Percentiles rank a stretch among this genome's conserved stretches.
Evolutionary conservation across 2,113 vertebrate species (phyloP).

Genomic region (Pseudonaja textilis): DNA sequence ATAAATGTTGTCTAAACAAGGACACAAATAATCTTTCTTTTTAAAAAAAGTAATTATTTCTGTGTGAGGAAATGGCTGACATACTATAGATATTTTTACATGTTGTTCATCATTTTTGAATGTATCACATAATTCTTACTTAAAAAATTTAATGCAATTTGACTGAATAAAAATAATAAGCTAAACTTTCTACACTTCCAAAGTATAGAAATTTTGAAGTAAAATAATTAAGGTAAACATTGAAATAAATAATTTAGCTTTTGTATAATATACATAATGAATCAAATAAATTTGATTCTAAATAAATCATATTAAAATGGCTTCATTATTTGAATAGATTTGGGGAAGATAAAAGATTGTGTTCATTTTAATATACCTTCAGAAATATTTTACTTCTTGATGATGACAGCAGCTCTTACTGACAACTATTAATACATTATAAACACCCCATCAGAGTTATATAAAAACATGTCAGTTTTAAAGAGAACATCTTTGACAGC

Average conservation of each 20-base stretch:
- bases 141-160: conserved; percentile 28
- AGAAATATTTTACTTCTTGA: conserved; percentile 86
- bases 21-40: not conserved
- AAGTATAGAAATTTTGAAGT: conserved; percentile 44
- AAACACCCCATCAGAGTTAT: conserved; percentile 98
- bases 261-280: conserved; percentile 69
- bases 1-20: not conserved
- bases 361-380: conserved; percentile 82
- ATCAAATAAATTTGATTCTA: conserved; percentile 44
- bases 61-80: not conserved
- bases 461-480: conserved; percentile 96
- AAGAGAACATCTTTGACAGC: conserved; percentile 92
- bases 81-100: not conserved
- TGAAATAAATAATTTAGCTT: conserved; percentile 54
- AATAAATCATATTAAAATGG: conserved; percentile 63
- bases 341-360: conserved; percentile 72
- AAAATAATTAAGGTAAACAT: conserved; percentile 56
- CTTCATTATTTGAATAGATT: conserved; percentile 77
- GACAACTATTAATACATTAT: conserved; percentile 98
- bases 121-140: conserved; percentile 46
- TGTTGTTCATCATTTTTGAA: conserved; percentile 12
- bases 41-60: conserved; percentile 1
- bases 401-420: conserved; percentile 89
- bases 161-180: conserved; percentile 28
- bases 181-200: conserved; percentile 45